Evolutionary conservation across 1,140 invertebrate genomes (phyloP), one percentile per base, ranked within the genome.

Genomic region (Caerostris extrusa): DNA sequence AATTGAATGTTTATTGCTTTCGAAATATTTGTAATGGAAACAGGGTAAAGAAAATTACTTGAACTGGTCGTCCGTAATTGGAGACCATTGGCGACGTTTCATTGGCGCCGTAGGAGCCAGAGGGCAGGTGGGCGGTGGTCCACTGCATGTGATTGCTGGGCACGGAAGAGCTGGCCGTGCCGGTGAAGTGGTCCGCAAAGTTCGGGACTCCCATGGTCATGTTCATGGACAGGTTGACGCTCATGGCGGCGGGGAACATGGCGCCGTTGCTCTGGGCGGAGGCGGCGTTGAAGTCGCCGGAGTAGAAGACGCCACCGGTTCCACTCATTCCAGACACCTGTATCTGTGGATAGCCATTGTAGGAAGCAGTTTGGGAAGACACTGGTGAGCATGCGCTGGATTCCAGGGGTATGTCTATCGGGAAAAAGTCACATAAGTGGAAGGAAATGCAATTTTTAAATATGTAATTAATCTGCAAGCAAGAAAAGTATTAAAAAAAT

Each of bases 341-440:
- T 6, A 94, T 90, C 61, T 90, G 34, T 17, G 93, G 93, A 58
- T 89, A 94, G 34, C 64, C 12, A 34, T 56, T 69, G 64, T 94
- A 89, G 7, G 90, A 67, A 2, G 83, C 58, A 53, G 1, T 64
- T 56, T 96, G 96, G 95, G 97, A 95, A 96, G 95, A 87, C 98
- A 58, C 50, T 95, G 77, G 94, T n/a, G 95, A 94, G 7, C 98
- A 96, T 98, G 98, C 94, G 71, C 95, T 50, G 95, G 96, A 89
- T 71, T 96, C 95, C 5, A 96, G 96, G 97, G 99, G 99, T 34
- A 98, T 99, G 98, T 99, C 99, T 96, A 98, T 99, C 98, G 99
- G 99, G 98, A 99, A 99, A 91, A 98, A 98, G 0, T 56, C 34
- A 34, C 34, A 34, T 2, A 7, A 17, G 17, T 10, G 17, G 7